Evolutionary conservation across 2,113 vertebrate genomes (phyloP).

Genomic region (Serilophus lunatus): DNA sequence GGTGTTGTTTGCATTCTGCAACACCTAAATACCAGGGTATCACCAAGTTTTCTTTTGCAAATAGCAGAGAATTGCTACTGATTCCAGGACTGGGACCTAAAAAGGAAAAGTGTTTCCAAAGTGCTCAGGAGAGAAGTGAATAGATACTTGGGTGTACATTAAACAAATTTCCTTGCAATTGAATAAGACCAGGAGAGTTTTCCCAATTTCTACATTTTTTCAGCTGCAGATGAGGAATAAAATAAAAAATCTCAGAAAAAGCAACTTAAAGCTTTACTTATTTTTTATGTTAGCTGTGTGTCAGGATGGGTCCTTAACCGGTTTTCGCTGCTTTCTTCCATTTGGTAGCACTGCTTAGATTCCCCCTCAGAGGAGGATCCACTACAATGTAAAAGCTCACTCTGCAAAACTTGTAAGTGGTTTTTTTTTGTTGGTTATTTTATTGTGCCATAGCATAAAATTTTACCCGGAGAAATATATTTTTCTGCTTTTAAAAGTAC

Average conservation of each 20-base stretch:
- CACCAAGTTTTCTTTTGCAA: neutral
- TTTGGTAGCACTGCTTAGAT: neutral
- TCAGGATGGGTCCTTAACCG: neutral
- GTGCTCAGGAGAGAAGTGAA: neutral
- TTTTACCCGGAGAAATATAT: neutral
- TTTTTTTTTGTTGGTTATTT: neutral
- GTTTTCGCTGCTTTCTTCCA: neutral
- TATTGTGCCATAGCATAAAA: neutral
- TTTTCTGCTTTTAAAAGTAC: neutral
- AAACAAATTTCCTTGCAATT: neutral
- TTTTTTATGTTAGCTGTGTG: neutral
- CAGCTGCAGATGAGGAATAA: neutral
- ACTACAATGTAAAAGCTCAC: neutral
- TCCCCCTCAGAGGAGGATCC: neutral
- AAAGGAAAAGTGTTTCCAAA: neutral
- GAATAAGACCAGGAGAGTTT: neutral
- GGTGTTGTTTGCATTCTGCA: neutral
- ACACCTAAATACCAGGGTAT: neutral
- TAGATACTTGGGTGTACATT: neutral
- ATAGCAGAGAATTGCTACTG: neutral
- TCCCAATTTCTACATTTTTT: neutral
- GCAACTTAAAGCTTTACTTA: neutral
- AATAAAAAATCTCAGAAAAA: neutral
- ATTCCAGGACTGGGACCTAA: neutral
- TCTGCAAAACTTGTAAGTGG: neutral